Conservation (phyloP, 2,113 vertebrate species). For the Tragulus kanchil region DNA sequence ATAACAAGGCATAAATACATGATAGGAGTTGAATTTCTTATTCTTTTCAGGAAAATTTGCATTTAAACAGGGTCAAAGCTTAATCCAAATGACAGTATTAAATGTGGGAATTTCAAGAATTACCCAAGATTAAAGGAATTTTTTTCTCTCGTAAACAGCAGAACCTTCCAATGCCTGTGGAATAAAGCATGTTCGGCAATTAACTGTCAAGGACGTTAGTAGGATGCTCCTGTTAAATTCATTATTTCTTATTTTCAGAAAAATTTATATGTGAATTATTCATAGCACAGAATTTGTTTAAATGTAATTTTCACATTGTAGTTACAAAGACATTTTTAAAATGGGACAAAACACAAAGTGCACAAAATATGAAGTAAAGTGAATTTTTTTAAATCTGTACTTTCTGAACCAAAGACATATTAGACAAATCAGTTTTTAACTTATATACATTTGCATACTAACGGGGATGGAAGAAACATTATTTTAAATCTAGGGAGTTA, state of each 20-base stretch:
- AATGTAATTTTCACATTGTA: background rate
- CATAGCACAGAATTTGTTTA: background rate
- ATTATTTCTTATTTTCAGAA: slow-evolving; percentile 35
- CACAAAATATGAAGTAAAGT: background rate
- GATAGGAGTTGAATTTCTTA: background rate
- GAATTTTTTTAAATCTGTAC: background rate
- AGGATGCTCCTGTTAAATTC: background rate
- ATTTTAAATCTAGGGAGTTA: background rate
- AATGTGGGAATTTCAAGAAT: background rate
- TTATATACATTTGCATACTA: background rate
- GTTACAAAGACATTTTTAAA: background rate
- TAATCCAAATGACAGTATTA: background rate
- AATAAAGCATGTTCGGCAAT: background rate
- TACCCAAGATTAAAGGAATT: background rate
- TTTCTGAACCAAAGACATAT: background rate
- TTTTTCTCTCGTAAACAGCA: background rate
- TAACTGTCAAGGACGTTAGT: background rate
- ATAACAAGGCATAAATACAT: background rate
- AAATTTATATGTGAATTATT: background rate
- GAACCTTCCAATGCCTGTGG: background rate
- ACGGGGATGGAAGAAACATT: background rate
- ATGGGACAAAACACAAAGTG: background rate
- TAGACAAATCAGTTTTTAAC: background rate
- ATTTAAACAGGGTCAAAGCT: background rate
- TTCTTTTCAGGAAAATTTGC: background rate